These are phyloP conservation scores for Coleophora deauratella DNA, from an alignment of 2,888 invertebrate genomes.

Conservation along the genomic window DNA sequence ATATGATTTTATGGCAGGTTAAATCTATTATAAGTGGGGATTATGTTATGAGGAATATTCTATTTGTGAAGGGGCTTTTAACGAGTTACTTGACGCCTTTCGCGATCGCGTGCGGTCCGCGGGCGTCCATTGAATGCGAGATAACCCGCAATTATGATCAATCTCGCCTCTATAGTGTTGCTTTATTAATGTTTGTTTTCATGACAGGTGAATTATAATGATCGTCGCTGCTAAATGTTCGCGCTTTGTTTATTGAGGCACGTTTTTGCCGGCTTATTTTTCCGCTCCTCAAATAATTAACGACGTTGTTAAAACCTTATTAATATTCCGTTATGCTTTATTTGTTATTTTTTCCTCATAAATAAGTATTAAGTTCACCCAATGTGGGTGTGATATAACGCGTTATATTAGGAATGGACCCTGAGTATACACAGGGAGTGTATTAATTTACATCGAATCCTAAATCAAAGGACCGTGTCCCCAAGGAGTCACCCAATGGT, in stretches of 20 bases:
- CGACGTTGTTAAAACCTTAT: too few species aligned
- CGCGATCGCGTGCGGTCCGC: slow-evolving; percentile 51
- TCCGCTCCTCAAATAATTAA: slow-evolving; percentile 18
- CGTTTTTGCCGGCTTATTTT: slow-evolving; percentile 24
- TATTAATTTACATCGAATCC: slow-evolving; percentile 66
- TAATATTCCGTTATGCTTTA: too few species aligned
- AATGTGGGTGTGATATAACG: neutral
- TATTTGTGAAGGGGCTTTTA: slow-evolving; percentile 63
- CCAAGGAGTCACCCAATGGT: slow-evolving; percentile 38
- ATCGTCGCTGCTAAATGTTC: slow-evolving; percentile 29
- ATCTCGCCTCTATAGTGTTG: slow-evolving; percentile 32
- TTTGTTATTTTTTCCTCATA: slow-evolving; percentile 13
- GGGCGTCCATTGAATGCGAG: slow-evolving; percentile 29
- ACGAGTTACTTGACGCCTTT: slow-evolving; percentile 67
- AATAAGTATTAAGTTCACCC: slow-evolving; percentile 24
- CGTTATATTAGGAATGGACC: slow-evolving; percentile 45
- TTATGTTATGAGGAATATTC: slow-evolving; percentile 69
- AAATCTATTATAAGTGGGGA: slow-evolving; percentile 69
- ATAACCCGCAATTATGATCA: slow-evolving; percentile 51
- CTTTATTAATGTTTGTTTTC: slow-evolving; percentile 56
- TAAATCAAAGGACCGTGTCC: slow-evolving; percentile 63
- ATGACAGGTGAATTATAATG: slow-evolving; percentile 51
- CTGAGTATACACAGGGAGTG: slow-evolving; percentile 23
- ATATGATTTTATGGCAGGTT: slow-evolving; percentile 73
- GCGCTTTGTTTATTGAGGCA: slow-evolving; percentile 27